Evolutionary conservation across 2,888 invertebrate genomes (phyloP), one percentile per base, ranked within the genome.

Genomic region (Drosophila paramelanica): DNA sequence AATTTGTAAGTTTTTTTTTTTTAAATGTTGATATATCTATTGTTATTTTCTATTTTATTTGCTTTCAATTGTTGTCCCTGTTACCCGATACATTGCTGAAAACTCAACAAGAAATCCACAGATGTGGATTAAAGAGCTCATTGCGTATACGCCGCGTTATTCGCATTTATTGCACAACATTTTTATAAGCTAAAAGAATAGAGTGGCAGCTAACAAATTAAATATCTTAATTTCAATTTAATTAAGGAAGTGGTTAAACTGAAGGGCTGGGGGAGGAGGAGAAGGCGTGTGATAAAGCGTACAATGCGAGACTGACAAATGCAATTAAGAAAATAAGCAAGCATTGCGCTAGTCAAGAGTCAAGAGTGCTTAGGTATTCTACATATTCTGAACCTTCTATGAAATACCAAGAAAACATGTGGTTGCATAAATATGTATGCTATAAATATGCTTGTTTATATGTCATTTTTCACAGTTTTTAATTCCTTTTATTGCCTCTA

Each of bases 221-320:
- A 53, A 65, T 67, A 17, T 62, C 59, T 81, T 66, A 70, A 79
- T 77, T 85, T 79, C 58, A 62, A 80, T 79, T 81, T 67, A 77
- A 77, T 85, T 81, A 77, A 79, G 71, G 43, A 81, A 64, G 47
- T 47, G 31, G 13, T 25, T 31, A n/a, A 42, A 11, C 33, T 11
- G 33, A 33, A 3, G 11, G 11, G 33, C 8, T 50, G 20, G 45
- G 7, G 10, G 11, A 1, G 33, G 14, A n/a, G 13, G 5, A 8
- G 10, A n/a, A 7, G 10, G 13, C 20, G 42, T 14, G 17, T 27
- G 47, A 41, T 41, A 55, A 71, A 51, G 33, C 50, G 25, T 8
- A 33, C 17, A 53, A 39, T 43, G 31, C 33, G 42, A 33, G 45
- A 13, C 31, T 58, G 17, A 17, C 14, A 11, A 41, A 53, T 4